Conservation (phyloP, 2,888 invertebrate species). For the Trichacis sp. region DNA sequence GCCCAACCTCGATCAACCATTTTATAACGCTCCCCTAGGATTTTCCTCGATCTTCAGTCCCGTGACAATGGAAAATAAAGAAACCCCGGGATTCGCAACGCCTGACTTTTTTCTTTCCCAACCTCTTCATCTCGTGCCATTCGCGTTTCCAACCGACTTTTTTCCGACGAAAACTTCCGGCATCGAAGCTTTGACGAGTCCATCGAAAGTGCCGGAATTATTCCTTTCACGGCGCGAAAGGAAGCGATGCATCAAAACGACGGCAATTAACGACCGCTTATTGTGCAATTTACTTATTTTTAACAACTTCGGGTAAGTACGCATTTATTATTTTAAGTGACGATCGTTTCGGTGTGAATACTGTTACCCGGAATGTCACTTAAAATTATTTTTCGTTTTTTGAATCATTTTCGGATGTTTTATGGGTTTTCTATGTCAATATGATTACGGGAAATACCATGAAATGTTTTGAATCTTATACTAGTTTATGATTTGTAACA, state of each 20-base stretch:
- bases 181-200: neutral
- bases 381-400: too few species aligned
- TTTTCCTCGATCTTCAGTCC: slow-evolving; percentile 37
- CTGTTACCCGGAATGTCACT: too few species aligned
- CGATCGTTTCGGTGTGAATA: too few species aligned
- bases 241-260: neutral
- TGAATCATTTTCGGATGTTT: too few species aligned
- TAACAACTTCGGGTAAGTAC: too few species aligned
- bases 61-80: slow-evolving; percentile 24
- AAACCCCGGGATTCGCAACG: too few species aligned
- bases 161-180: neutral
- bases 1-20: slow-evolving; percentile 37
- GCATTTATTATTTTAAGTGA: too few species aligned
- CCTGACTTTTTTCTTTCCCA: too few species aligned
- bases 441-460: too few species aligned
- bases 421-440: too few species aligned
- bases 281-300: neutral
- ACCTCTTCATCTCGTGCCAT: slow-evolving; percentile 6
- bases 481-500: too few species aligned
- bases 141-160: slow-evolving; percentile 4
- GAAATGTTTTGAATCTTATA: too few species aligned
- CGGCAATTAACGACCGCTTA: neutral
- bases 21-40: slow-evolving; percentile 39
- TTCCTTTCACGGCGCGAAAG: neutral
- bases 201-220: neutral